Base-by-base conservation (phyloP, 1,140 invertebrate genomes). In the Drosophila suzukii region DNA sequence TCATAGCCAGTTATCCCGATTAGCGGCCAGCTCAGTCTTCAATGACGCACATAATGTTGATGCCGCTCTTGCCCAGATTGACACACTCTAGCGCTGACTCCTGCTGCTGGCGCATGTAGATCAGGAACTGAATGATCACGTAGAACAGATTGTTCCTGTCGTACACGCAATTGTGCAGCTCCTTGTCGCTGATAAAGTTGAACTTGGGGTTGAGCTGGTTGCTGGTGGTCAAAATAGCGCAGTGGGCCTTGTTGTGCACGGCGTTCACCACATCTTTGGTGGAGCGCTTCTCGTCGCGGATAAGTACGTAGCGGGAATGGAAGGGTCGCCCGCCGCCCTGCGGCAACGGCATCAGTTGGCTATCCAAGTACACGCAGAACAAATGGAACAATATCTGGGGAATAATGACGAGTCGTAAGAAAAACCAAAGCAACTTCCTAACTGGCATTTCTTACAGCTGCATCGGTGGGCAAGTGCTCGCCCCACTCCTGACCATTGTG, bases 71-170 rank as follows among this genome's bases (percentile, higher is more conserved):
- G 60, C 96, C 96, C 38, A 97, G 92, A 92, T 96, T 97, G 0
- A 97, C 95, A 73, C 96, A 93, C 70, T 96, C 96, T 24, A 97
- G 92, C 93, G 96, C 96, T 36, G 96, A 96, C 82, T 96, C 94
- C 82, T 97, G 95, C 80, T 95, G 94, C 6, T 93, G 94, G 65
- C 96, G 96, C 34, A 97, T 94, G 66, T 95, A 94, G 88, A 97
- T 95, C 0, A 97, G 91, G 92, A 97, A 97, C 50, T 97, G 93
- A 36, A 97, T 91, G 6, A 97, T 93, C 6, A 96, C 95, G 79
- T 97, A 95, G 79, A 97, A 97, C 57, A 97, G 92, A 92, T 97
- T 97, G 92, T 97, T 97, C 53, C 96, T 93, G 47, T 97, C 97
- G 94, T 96, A 92, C 58, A 76, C 88, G 53, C 91, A 92, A 43